Evolutionary conservation across 2,113 vertebrate genomes (phyloP), one percentile per base, ranked within the genome.

Genomic region (Glareola pratincola): DNA sequence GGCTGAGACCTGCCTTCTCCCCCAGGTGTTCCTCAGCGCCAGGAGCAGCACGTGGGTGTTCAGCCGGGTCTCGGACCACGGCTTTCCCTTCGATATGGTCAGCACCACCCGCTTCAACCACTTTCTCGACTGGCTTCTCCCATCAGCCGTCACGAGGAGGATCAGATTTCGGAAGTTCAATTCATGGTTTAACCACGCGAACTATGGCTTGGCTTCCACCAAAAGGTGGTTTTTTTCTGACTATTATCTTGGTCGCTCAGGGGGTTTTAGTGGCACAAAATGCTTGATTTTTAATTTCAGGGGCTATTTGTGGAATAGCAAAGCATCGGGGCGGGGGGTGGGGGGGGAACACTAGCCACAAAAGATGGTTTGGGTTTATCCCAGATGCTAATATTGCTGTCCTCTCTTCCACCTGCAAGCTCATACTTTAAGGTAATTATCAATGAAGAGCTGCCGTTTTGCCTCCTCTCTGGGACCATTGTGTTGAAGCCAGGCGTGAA

Each of bases 21-120:
- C 54, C 14, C 71, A 99, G 99, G 98, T 99, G 54, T 98, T 98
- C 90, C 79, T 99, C 94, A 99, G 99, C 51, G 97, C 98, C 78
- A 98, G 98, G 75, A 98, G 98, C 32, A 98, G 97, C 24, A 96
- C 98, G 2, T 99, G 99, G 98, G 91, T 99, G 63, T 0, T 96
- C 19, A 97, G 97, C 27, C 98, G 98, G 37, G 82, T 98, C 75
- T 98, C 98, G 0, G 57, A 98, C 32, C 92, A 98, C 0, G 99
- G 99, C 64, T 93, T 98, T 47, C 99, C 99, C 10, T 1, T 57
- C 0, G 98, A 98, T 94, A 98, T 99, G 98, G 93, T 98, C 64
- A 4, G 9, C 78, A 98, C 68, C 92, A 98, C 98, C 8, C 98
- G 99, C 67, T 98, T 98, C 56, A 69, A 90, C 29, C 95, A 97